Evolutionary conservation across 2,888 invertebrate genomes (phyloP), one percentile per base, ranked within the genome.

Genomic region (Hypercompe scribonia): DNA sequence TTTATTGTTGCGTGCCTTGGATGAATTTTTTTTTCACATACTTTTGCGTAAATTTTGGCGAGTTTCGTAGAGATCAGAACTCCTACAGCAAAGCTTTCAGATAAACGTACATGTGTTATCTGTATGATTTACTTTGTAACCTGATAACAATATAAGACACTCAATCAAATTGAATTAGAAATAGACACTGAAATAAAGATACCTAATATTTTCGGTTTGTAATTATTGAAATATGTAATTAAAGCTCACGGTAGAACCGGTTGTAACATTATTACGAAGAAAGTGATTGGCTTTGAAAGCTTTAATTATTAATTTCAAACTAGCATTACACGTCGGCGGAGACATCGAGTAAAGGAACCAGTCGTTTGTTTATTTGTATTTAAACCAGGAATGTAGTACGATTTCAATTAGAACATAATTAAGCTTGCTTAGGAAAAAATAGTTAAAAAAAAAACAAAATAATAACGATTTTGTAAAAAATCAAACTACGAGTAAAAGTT

Each of bases 171-270:
- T 78, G 76, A 80, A 81, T 76, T 75, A 79, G 72, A 77, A 81
- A 54, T 64, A 71, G 78, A 79, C 71, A 73, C 72, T 77, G 13
- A 76, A 64, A 68, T 66, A 79, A 79, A 66, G 77, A 84, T 86
- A 81, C 75, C 78, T 81, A 78, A 78, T 78, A 78, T 69, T 75
- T 79, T 81, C 82, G 76, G 82, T 78, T 83, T 79, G 79, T 87
- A 86, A 90, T 90, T 89, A 88, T 89, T 90, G 87, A 86, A 86
- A 81, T 80, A 79, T 77, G 80, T 87, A 88, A 88, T 88, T 85
- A 84, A 86, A 84, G 81, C 80, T 80, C 70, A 33, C 54, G 46
- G 77, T 78, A 67, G 68, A 85, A 85, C 85, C 76, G 76, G 85
- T 86, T 84, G 70, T 74, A 74, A 78, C 71, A 78, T 80, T 78